Base-by-base conservation (phyloP, 1,140 invertebrate species). In the Ephestia elutella region DNA sequence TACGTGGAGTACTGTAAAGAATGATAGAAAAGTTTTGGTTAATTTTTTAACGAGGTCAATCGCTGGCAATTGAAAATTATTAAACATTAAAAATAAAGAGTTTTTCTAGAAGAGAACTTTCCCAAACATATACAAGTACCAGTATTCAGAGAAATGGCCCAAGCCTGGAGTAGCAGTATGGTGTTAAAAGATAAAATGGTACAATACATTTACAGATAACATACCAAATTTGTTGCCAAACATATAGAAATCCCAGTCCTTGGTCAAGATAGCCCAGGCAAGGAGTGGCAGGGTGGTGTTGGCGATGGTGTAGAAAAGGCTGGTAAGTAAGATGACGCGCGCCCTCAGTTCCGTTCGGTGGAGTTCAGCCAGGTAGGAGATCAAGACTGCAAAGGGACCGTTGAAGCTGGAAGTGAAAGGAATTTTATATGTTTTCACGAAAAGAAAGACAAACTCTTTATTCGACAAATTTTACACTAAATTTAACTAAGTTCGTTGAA, bases 301-400 rank as follows among this genome's bases (percentile, higher is more conserved):
- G 30, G 85, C 91, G n/a, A 90, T 71, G 49, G 90, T 90, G 76
- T 90, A 92, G 80, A 92, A 92, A 0, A 92, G 85, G 11, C 92
- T 92, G 17, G 92, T 82, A 1, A 90, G 73, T 50, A 95, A 87
- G 51, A 94, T 89, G 3, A 93, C 89, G 13, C 90, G 90, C 0
- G 93, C 89, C 19, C 94, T 89, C 60, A 91, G 82, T 63, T 91
- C 90, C 0, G 90, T 89, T 0, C 90, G 89, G 77, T 94, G 92
- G 28, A 94, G 90, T 82, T 95, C 94, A 0, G 93, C 92, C 35
- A 93, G 66, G 68, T 94, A 94, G 0, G 93, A 90, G 69, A 94
- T 90, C n/a, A 93, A 82, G 0, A 93, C 91, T 0, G 93, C 93
- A 71, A 92, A 93, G 0, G 93, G 93, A 0, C 94, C 94, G 75